Base-by-base conservation (phyloP, 2,113 vertebrate genomes). In the Oxygymnocypris stewartii region DNA sequence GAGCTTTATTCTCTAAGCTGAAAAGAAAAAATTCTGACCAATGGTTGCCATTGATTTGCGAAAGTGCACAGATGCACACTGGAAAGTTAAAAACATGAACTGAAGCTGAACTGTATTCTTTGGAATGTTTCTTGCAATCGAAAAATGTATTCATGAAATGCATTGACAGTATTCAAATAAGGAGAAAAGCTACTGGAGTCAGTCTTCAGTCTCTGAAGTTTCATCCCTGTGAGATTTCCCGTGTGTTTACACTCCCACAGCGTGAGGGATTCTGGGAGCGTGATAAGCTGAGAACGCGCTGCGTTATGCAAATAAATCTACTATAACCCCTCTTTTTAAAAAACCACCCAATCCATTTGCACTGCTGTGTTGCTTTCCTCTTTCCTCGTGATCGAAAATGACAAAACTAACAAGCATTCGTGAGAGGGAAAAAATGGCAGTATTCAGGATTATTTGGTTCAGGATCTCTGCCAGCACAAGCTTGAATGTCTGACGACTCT, bases 261-360 rank as follows among this genome's bases (percentile, higher is more conserved):
- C n/a, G n/a, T 35, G 49, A 47, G 47, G 35, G 37, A 71, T 74
- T 74, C 63, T 59, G 77, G 77, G 12, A 85, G n/a, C 16, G 61
- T 57, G 74, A 67, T 69, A 67, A 86, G 77, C 85, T 13, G 85
- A 35, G 16, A 16, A 47, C 23, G 71, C 25, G 23, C 78, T 81
- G 77, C 16, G 65, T 42, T 86, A 86, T 75, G 85, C 67, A 63
- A 86, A 86, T 81, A 81, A 47, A 63, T 59, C 31, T 9, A 79
- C 31, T 54, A 18, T 37, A 74, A 11, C 23, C 18, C 28, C 65
- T 51, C 44, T 23, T 71, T 49, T 51, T n/a, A 13, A 67, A 65
- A 85, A 54, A 37, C 8, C 65, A 44, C 44, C 42, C 31, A 69
- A 79, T 71, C 61, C 44, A 85, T 20, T 40, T 54, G 18, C 28